Conservation (phyloP, 2,797 vertebrate species). For the Graptemys geographica region DNA sequence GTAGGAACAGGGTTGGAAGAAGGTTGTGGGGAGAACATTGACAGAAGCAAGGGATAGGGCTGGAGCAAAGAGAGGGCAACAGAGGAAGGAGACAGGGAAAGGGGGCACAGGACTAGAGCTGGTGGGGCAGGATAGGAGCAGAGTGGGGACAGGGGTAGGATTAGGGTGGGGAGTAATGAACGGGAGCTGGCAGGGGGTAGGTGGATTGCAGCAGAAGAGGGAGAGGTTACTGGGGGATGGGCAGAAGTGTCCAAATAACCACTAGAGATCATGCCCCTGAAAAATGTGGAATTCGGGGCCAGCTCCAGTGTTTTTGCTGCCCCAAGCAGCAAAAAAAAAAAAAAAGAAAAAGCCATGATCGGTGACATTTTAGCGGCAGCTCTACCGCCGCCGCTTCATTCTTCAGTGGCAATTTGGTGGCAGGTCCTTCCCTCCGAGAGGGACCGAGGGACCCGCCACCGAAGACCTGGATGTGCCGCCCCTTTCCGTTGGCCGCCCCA, state of each 20-base stretch:
- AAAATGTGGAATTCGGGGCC: neutral
- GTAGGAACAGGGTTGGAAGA: neutral
- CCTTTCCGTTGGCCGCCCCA: too few relatives aligned
- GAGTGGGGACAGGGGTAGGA: neutral
- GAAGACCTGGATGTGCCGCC: too few relatives aligned
- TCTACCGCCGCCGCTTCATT: too few relatives aligned
- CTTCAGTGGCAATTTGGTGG: too few relatives aligned
- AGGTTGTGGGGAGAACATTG: neutral
- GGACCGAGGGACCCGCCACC: too few relatives aligned
- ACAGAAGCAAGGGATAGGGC: neutral
- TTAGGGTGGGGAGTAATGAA: neutral
- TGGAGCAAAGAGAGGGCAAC: neutral
- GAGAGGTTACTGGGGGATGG: fast-evolving
- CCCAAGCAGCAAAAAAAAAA: too few relatives aligned
- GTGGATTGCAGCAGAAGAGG: fast-evolving
- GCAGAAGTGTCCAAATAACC: neutral
- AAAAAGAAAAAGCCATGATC: too few relatives aligned
- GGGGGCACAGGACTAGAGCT: fast-evolving
- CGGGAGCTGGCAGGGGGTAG: neutral
- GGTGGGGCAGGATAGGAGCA: fast-evolving
- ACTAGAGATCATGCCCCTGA: neutral
- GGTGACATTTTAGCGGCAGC: too few relatives aligned
- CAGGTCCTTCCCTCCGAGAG: too few relatives aligned
- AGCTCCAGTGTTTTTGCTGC: too few relatives aligned
- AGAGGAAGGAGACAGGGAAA: fast-evolving